Evolutionary conservation across 1,140 invertebrate genomes (phyloP).

Genomic region (Papilio dardanus): DNA sequence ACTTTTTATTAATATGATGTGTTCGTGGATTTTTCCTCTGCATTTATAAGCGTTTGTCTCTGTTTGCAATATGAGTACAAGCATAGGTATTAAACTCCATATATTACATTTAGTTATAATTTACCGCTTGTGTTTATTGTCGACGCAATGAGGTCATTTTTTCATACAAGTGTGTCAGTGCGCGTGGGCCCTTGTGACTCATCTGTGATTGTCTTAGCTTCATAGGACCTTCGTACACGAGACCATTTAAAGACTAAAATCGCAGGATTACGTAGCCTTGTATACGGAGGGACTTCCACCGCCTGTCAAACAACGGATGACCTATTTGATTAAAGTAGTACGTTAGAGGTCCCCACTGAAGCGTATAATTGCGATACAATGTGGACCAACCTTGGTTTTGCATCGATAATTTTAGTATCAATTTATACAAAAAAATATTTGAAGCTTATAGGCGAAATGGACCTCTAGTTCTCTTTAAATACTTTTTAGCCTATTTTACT

Average conservation of each 20-base stretch:
- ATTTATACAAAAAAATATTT: not conserved
- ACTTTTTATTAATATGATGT: not conserved
- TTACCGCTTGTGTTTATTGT: constrained; percentile 14
- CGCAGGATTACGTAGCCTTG: no score
- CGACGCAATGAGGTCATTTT: constrained; percentile 34
- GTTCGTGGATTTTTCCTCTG: not conserved
- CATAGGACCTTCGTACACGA: no score
- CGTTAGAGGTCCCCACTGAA: constrained; percentile 27
- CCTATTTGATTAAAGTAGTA: constrained; percentile 36
- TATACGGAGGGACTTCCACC: no score
- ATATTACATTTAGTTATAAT: constrained; percentile 24
- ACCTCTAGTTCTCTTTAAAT: not conserved
- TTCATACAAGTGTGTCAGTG: constrained; percentile 26
- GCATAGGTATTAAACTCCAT: not conserved
- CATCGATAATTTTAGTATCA: constrained; percentile 1
- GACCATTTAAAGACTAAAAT: no score
- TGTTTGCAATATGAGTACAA: not conserved
- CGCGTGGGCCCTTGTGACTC: constrained; percentile 33
- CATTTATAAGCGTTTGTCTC: not conserved
- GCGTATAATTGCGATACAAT: constrained; percentile 32
- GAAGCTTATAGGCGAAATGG: not conserved
- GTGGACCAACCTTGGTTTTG: not conserved
- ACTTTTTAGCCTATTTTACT: not conserved
- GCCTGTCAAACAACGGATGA: constrained; percentile 30
- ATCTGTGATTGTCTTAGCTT: constrained; percentile 26